Evolutionary conservation across 2,888 invertebrate genomes (phyloP).

Genomic region (Polia nebulosa): DNA sequence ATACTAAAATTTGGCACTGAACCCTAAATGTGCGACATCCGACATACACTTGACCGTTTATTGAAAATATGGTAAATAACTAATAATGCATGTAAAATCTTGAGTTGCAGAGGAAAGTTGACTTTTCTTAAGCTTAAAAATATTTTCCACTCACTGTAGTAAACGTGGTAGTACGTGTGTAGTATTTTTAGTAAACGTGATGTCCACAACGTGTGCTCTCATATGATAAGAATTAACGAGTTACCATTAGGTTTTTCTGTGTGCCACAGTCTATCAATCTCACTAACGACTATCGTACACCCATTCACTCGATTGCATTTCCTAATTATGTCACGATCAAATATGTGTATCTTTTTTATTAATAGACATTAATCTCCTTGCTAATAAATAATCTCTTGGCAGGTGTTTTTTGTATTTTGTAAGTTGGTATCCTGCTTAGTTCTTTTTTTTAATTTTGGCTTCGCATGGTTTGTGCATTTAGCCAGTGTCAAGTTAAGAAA

Average conservation of each 20-base stretch:
- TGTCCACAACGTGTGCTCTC: not conserved
- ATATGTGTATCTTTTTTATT: not conserved
- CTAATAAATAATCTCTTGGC: not conserved
- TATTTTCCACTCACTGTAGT: too few relatives aligned
- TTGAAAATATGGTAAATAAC: too few relatives aligned
- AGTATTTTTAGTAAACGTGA: conserved; percentile 6
- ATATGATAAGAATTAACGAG: conserved; percentile 12
- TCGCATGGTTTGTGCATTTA: too few relatives aligned
- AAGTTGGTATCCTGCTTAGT: too few relatives aligned
- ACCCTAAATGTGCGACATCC: too few relatives aligned
- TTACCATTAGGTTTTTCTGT: conserved; percentile 41
- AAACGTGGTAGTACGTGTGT: too few relatives aligned
- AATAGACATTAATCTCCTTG: not conserved
- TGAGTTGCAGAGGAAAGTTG: not conserved
- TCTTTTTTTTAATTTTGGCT: too few relatives aligned
- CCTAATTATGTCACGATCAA: conserved; percentile 4
- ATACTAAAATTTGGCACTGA: too few relatives aligned
- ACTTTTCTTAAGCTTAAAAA: too few relatives aligned
- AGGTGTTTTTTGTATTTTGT: too few relatives aligned
- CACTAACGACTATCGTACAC: conserved; percentile 10
- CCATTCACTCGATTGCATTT: conserved; percentile 12
- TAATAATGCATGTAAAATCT: not conserved
- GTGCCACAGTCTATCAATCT: not conserved
- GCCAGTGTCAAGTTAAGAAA: too few relatives aligned
- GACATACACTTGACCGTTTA: too few relatives aligned